phyloP scores from a whole-genome alignment of 2,797 vertebrate species.

The Brachyrhaphis roseni region DNA sequence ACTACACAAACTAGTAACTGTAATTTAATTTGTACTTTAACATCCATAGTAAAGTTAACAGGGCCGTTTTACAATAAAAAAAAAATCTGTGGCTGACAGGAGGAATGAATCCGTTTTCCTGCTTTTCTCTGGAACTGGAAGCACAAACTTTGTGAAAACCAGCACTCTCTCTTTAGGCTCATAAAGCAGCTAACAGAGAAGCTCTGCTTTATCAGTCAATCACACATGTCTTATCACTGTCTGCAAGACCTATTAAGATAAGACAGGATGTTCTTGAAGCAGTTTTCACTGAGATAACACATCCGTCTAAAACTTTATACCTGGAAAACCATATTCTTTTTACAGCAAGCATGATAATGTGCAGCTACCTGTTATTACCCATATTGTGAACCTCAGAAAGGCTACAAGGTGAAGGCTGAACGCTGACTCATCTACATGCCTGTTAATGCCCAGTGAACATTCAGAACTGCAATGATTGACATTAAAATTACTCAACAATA shows the following conservation, averaged over 20 bases:
- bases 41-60: neutral
- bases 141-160: neutral
- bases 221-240: constrained; percentile 32
- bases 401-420: neutral
- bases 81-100: neutral
- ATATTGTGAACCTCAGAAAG: neutral
- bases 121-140: neutral
- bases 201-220: constrained; percentile 22
- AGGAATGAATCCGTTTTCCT: neutral
- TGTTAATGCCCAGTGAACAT: neutral
- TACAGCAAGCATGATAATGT: neutral
- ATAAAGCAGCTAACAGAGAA: neutral
- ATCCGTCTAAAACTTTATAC: neutral
- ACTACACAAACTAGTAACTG: neutral
- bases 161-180: neutral
- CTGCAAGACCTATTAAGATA: constrained; percentile 18
- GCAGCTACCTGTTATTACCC: neutral
- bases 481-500: neutral
- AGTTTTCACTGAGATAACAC: neutral
- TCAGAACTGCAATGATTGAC: neutral
- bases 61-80: neutral
- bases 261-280: constrained; percentile 22
- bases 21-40: neutral
- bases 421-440: neutral
- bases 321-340: neutral